Evolutionary conservation across 2,888 invertebrate genomes (phyloP), one percentile per base, ranked within the genome.

Genomic region (Drosophila vallismaia): DNA sequence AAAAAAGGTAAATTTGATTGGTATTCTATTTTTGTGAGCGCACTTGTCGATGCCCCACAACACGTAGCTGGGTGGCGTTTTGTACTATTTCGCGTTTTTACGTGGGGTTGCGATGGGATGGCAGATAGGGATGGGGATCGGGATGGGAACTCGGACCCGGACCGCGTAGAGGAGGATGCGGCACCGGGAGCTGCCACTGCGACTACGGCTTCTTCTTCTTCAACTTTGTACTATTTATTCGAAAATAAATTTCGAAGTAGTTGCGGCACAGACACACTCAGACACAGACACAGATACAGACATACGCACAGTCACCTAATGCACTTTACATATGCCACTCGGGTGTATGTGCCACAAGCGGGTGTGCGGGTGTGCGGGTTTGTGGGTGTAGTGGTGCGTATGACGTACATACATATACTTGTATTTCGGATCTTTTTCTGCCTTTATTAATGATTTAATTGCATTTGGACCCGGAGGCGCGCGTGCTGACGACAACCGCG

Each of bases 161-260:
- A 40, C 40, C 40, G 44, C 8, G 24, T n/a, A n/a, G 36, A 36
- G n/a, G 24, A 49, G 4, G 57, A 56, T 56, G 45, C 14, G 42
- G 33, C 14, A 71, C 71, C 54, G 71, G 71, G 70, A 60, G 50
- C 48, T 50, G 51, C 44, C 51, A 45, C 53, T 50, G 67, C 46
- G 44, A 52, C 58, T 62, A 19, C 19, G 19, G 74, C 54, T 64
- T 71, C 81, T 81, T 57, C 86, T 76, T 86, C 81, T 81, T 81
- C 81, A 81, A 84, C 82, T 86, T 86, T 83, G 82, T 83, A 83
- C 82, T 83, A 83, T 86, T 86, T 83, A 86, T 86, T 83, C 86
- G 86, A 86, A 83, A 83, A 83, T 86, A 84, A 86, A 84, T 83
- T 86, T 84, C 85, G 86, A 83, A 82, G 85, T 86, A 86, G 82